Evolutionary conservation across 1,140 invertebrate species (phyloP).

Genomic region (Agrypnia vestita): DNA sequence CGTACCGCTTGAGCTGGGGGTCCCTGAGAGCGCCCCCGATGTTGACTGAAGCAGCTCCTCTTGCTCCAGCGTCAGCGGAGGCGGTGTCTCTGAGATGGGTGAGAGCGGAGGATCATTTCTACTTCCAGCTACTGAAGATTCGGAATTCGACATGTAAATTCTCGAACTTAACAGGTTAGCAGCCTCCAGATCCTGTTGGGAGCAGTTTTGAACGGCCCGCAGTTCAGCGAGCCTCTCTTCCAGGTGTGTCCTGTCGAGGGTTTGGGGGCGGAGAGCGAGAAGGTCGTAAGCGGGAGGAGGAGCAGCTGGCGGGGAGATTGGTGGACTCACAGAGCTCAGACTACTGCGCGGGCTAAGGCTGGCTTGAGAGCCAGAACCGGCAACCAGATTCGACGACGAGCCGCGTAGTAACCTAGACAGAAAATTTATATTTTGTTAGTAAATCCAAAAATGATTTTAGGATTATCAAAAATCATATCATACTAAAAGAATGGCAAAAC

Average conservation of each 20-base stretch:
- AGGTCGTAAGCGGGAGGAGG: conserved; percentile 81
- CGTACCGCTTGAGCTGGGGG: conserved; percentile 57
- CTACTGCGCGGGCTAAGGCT: conserved; percentile 87
- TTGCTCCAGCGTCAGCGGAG: conserved; percentile 48
- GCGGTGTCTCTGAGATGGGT: conserved; percentile 74
- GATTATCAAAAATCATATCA: too few species aligned
- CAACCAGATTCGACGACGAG: conserved; percentile 70
- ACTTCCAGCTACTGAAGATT: not conserved
- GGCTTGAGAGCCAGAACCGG: conserved; percentile 68
- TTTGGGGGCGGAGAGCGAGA: conserved; percentile 67
- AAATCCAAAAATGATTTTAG: too few species aligned
- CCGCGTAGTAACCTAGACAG: conserved; percentile 73
- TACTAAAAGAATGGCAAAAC: too few species aligned
- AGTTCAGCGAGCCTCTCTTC: conserved; percentile 76
- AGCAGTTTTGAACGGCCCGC: conserved; percentile 63
- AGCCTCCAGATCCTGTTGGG: conserved; percentile 61
- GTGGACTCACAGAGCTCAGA: conserved; percentile 89
- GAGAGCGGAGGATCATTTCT: conserved; percentile 76
- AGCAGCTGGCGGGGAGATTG: conserved; percentile 80
- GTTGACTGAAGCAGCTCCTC: conserved; percentile 55
- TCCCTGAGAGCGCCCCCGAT: conserved; percentile 53
- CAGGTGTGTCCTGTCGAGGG: conserved; percentile 65
- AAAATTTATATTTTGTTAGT: not conserved
- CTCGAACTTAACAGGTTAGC: not conserved
- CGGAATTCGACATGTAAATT: conserved; percentile 29